These are phyloP conservation scores for Dryobota labecula DNA, from an alignment of 2,888 invertebrate genomes.

Conservation along the genomic window DNA sequence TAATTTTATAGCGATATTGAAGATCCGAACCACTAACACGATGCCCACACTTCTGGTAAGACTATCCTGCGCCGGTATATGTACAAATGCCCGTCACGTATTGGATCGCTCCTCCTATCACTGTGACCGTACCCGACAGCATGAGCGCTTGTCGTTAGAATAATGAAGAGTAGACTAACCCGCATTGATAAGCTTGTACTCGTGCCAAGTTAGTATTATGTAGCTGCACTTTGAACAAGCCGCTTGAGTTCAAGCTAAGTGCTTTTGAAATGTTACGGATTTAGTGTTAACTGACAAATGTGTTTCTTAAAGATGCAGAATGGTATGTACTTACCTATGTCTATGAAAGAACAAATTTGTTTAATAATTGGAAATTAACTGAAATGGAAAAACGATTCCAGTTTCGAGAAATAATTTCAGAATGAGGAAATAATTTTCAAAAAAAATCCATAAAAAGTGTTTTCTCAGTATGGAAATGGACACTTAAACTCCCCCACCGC, in stretches of 20 bases:
- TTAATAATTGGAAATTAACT: neutral
- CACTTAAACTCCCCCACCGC: too few species aligned
- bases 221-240: constrained; percentile 22
- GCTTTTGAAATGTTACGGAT: neutral
- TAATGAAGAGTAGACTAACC: constrained; percentile 42
- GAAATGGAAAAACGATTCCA: neutral
- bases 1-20: too few species aligned
- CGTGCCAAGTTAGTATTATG: constrained; percentile 6
- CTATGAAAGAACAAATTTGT: too few species aligned
- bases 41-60: too few species aligned
- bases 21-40: too few species aligned
- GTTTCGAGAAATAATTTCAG: neutral
- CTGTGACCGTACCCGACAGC: neutral
- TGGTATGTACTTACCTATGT: neutral
- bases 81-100: neutral
- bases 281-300: neutral
- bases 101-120: constrained; percentile 12
- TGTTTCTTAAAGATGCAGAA: neutral
- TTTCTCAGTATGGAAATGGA: too few species aligned
- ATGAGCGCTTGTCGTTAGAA: constrained; percentile 27
- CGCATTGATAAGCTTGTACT: constrained; percentile 36
- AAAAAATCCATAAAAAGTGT: too few species aligned
- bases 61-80: too few species aligned
- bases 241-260: neutral
- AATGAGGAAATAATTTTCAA: neutral